These are phyloP conservation scores for Aegithalos caudatus DNA, from an alignment of 2,113 vertebrate genomes.

Conservation along the genomic window DNA sequence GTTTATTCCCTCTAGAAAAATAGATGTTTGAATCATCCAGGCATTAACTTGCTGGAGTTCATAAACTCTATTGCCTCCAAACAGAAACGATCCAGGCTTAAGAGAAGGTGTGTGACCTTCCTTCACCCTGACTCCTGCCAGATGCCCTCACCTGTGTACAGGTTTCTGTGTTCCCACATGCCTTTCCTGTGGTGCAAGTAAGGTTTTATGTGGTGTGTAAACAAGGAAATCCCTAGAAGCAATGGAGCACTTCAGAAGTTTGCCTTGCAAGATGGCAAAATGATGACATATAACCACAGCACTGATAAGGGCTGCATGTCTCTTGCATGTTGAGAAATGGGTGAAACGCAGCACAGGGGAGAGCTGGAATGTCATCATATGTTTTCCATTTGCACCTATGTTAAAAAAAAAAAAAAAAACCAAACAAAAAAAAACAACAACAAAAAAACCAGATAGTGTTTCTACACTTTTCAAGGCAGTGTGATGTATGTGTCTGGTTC, in stretches of 20 bases:
- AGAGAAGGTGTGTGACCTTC: neutral
- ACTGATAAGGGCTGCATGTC: neutral
- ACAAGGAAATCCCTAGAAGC: slow-evolving; percentile 44
- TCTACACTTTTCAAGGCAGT: slow-evolving; percentile 15
- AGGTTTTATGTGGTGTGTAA: neutral
- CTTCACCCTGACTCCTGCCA: neutral
- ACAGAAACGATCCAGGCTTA: neutral
- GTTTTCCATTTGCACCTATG: neutral
- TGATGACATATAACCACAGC: neutral
- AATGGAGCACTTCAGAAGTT: neutral
- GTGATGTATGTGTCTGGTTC: slow-evolving; percentile 42
- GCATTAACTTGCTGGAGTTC: neutral
- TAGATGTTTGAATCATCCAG: neutral
- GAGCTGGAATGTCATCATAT: neutral
- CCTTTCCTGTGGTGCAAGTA: neutral
- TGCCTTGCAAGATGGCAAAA: neutral
- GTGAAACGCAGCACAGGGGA: neutral
- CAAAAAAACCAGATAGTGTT: too few species aligned
- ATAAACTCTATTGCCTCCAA: neutral
- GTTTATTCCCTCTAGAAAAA: neutral
- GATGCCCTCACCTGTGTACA: neutral
- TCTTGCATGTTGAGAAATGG: neutral
- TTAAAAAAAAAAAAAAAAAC: neutral
- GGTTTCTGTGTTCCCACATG: neutral
- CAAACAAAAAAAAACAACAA: too few species aligned